Evolutionary conservation across 2,888 invertebrate genomes (phyloP).

Genomic region (Zele albiditarsus): DNA sequence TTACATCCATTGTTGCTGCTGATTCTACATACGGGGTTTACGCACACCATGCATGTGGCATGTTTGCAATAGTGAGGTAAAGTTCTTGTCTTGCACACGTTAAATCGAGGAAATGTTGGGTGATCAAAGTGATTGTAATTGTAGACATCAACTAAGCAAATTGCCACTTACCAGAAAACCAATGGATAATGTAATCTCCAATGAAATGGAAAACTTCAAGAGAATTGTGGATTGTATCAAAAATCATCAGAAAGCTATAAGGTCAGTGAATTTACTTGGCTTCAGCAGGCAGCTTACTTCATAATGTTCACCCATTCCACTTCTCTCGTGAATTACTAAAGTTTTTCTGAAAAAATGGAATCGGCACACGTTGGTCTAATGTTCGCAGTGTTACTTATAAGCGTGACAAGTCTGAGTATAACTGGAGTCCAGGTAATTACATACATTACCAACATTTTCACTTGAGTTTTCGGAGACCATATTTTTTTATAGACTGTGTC

Average conservation of each 20-base stretch:
- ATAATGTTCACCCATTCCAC: not conserved
- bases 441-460: too few species aligned
- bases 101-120: too few species aligned
- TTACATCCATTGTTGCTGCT: constrained; percentile 37
- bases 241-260: constrained; percentile 1
- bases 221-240: not conserved
- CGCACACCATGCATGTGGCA: constrained; percentile 46
- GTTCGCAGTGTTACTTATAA: not conserved
- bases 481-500: constrained; percentile 35
- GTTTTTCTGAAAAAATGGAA: constrained; percentile 7
- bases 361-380: not conserved
- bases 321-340: not conserved
- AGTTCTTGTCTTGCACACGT: not conserved
- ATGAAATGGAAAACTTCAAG: not conserved
- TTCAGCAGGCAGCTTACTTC: not conserved
- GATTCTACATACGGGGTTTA: constrained; percentile 42
- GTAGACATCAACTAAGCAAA: not conserved
- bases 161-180: not conserved
- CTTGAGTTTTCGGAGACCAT: not conserved
- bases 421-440: constrained; percentile 41
- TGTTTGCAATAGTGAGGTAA: constrained; percentile 43
- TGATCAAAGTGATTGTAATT: not conserved
- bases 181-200: not conserved
- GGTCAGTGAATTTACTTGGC: not conserved
- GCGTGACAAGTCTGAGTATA: constrained; percentile 38